A percentile compares a stretch with the other conserved stretches of the same genome.
Evolutionary conservation across 1,140 invertebrate species (phyloP).

Genomic region (Nephila pilipes): DNA sequence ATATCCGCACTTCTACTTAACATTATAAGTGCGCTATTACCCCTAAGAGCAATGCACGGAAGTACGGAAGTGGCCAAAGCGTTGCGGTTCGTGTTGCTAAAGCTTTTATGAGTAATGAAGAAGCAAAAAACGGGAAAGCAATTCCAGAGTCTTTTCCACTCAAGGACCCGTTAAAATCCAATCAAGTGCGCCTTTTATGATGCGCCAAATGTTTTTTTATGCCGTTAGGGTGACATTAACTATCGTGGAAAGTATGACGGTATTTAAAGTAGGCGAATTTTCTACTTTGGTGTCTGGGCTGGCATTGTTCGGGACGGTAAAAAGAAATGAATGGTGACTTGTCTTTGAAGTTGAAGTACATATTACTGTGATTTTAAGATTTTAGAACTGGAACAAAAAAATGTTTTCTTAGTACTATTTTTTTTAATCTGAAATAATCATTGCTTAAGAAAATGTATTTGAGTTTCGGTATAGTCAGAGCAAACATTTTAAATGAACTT

Average conservation of each 20-base stretch:
- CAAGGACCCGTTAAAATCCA: constrained; percentile 52
- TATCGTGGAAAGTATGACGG: not conserved
- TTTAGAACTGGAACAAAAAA: too few species aligned
- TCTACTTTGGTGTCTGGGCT: not conserved
- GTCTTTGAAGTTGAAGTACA: too few species aligned
- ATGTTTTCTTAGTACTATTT: too few species aligned
- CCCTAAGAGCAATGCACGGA: not conserved
- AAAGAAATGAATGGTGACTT: too few species aligned
- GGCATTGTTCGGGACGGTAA: too few species aligned
- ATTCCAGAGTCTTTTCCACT: not conserved
- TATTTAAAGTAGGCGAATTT: not conserved
- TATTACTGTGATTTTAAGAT: too few species aligned
- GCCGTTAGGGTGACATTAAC: not conserved
- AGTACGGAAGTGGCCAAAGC: not conserved
- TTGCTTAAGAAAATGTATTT: too few species aligned
- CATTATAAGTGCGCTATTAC: constrained; percentile 3
- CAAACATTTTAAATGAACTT: too few species aligned
- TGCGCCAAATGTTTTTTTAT: constrained; percentile 22
- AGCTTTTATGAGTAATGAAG: not conserved
- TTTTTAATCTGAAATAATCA: too few species aligned
- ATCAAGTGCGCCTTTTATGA: constrained; percentile 10
- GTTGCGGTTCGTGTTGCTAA: not conserved
- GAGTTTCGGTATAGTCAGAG: too few species aligned
- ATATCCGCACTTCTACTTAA: not conserved
- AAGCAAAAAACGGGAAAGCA: not conserved